These are phyloP conservation scores for Chymomyza caudatula DNA, from an alignment of 2,888 invertebrate species.

Conservation along the genomic window DNA sequence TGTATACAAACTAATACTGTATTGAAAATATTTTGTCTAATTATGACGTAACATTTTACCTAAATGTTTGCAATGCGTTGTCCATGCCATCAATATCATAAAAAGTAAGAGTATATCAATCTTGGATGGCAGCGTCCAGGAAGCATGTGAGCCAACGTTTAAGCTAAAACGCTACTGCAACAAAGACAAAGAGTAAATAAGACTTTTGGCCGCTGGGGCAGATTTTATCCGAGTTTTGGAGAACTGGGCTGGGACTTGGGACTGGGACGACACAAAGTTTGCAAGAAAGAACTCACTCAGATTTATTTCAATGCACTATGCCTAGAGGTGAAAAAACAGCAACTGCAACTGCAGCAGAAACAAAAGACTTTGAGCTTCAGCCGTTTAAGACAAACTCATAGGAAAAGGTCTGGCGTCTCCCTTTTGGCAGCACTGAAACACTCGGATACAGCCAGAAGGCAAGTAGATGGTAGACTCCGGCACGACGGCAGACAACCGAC, in stretches of 20 bases:
- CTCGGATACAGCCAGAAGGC: neutral
- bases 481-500: neutral
- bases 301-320: conserved; percentile 59
- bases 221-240: conserved; percentile 14
- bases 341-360: neutral
- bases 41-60: no score
- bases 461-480: neutral
- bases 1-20: no score
- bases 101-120: neutral
- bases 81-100: no score
- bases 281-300: conserved; percentile 42
- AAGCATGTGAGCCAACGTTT: neutral
- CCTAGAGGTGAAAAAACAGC: conserved; percentile 28
- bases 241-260: conserved; percentile 7
- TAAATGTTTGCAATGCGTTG: no score
- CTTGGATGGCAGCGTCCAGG: neutral
- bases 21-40: no score
- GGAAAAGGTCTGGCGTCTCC: neutral
- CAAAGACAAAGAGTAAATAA: conserved; percentile 60
- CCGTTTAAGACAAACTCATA: conserved; percentile 11
- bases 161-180: conserved; percentile 4
- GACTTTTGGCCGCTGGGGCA: conserved; percentile 40
- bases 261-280: conserved; percentile 24
- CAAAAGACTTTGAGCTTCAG: conserved; percentile 32
- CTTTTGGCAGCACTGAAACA: neutral